A percentile compares a stretch with the other conserved stretches of the same genome.
Evolutionary conservation across 2,797 vertebrate species (phyloP).

Genomic region (Gallinago stenura): DNA sequence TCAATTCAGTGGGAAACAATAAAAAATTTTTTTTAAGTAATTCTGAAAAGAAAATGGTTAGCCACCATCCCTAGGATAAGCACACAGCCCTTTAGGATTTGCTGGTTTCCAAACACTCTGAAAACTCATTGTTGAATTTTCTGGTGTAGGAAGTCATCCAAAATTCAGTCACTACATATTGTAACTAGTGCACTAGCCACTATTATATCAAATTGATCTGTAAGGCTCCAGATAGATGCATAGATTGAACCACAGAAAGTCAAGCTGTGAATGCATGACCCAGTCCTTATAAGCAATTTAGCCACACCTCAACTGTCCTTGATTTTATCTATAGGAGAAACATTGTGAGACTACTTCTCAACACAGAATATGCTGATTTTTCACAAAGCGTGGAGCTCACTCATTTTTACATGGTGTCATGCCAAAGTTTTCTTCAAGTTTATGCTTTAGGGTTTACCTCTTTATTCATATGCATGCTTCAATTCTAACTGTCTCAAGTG

Average conservation of each 20-base stretch:
- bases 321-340: background rate
- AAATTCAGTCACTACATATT: background rate
- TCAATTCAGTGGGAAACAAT: background rate
- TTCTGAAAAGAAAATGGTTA: background rate
- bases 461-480: background rate
- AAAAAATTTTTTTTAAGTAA: background rate
- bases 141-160: background rate
- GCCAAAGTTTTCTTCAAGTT: background rate
- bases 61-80: background rate
- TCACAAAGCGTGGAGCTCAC: conserved; percentile 1
- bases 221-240: background rate
- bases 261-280: background rate
- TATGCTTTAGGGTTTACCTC: background rate
- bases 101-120: background rate
- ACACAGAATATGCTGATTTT: background rate
- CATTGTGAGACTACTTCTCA: background rate
- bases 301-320: background rate
- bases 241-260: background rate
- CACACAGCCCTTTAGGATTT: background rate
- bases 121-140: background rate
- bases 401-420: background rate
- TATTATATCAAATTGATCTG: background rate
- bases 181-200: background rate
- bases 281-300: background rate
- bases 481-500: background rate